Conservation (phyloP, 2,113 vertebrate genomes). For the Cairina moschata region DNA sequence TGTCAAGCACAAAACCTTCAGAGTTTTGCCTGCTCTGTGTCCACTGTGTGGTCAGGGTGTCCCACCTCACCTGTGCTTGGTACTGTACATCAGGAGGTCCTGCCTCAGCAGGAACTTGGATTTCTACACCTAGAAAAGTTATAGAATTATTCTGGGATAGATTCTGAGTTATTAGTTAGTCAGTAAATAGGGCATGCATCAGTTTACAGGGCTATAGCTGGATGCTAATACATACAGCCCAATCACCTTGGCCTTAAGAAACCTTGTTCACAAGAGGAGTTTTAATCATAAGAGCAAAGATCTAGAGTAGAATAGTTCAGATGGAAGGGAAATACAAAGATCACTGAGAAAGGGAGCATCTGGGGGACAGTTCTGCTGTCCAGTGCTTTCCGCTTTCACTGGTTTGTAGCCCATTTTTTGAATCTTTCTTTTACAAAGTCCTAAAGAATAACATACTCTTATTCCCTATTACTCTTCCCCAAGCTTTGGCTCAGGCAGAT, state of each 20-base stretch:
- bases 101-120: not conserved
- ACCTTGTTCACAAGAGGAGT: not conserved
- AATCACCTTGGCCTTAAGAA: not conserved
- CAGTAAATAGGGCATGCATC: not conserved
- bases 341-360: not conserved
- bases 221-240: not conserved
- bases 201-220: not conserved
- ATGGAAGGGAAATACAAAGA: not conserved
- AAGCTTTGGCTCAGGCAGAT: not conserved
- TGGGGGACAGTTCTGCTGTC: not conserved
- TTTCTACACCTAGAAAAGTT: not conserved
- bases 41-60: not conserved
- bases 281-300: not conserved
- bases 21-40: not conserved
- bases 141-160: not conserved
- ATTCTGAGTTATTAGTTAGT: not conserved
- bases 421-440: not conserved
- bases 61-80: not conserved
- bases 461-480: not conserved
- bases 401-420: not conserved
- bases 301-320: not conserved
- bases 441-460: not conserved
- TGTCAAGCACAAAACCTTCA: not conserved
- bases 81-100: not conserved
- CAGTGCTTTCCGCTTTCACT: fast-evolving